Evolutionary conservation across 2,888 invertebrate species (phyloP), one percentile per base, ranked within the genome.

Genomic region (Drosophila aldrichi): DNA sequence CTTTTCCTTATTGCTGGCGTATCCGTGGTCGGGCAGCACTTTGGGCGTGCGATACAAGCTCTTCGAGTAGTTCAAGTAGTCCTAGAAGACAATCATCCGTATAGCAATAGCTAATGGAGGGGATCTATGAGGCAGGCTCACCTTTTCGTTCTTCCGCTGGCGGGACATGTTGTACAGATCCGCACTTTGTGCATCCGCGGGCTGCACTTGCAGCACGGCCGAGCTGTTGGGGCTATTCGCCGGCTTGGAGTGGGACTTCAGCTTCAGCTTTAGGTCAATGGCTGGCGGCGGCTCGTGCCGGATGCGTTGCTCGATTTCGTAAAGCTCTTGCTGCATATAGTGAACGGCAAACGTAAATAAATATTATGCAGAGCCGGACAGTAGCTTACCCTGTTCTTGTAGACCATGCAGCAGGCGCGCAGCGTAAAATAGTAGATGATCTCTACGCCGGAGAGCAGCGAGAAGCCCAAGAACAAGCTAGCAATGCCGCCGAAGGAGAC

Each of bases 351-450:
- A 12, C 0, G 6, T 34, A 1, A 34, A 14, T 2, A 14, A 14
- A 49, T 4, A 7, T 8, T 18, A 32, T 0, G 16, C 0, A 9
- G 8, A 9, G 14, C 16, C 1, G 10, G 22, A 8, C 14, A 9
- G 1, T 8, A 59, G 18, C 74, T 77, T 81, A 92, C 93, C 52
- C 91, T 84, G 82, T 92, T 92, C 65, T 91, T 92, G 70, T 93
- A 93, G 6, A 93, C 91, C 93, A 93, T 93, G 56, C 93, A 93
- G 51, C 91, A 92, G 20, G 93, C 95, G 54, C 96, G 94, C 78
- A 97, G 92, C 0, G 96, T 96, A 89, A 96, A 96, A 90, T 96
- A 97, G 91, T 97, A 97, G 40, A 96, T 91, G 34, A 96, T 94
- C 92, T 97, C 97, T 14, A 96, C 96, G 0, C 95, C 96, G 0